Percentiles rank a stretch among this genome's conserved stretches.
These are phyloP conservation scores for Phrynosoma platyrhinos DNA, from an alignment of 2,113 vertebrate species.

Conservation along the genomic window DNA sequence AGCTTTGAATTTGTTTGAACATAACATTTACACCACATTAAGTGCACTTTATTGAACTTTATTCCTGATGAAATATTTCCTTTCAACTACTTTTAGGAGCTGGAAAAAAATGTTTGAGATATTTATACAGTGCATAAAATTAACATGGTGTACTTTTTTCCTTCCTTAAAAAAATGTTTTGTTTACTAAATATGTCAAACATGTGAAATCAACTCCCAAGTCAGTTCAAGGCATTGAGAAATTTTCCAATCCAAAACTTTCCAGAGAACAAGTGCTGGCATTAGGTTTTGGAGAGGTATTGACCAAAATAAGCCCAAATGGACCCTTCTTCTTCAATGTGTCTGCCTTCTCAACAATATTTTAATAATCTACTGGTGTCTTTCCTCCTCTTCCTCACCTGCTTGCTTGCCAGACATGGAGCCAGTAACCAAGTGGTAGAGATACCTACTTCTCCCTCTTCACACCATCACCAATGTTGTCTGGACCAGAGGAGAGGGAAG, in stretches of 20 bases:
- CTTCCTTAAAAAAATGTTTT: background rate
- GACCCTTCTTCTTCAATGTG: too few species aligned
- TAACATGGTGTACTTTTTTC: background rate
- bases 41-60: background rate
- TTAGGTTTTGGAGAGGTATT: background rate
- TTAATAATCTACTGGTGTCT: too few species aligned
- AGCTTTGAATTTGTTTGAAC: constrained; percentile 5
- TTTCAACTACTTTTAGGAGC: background rate
- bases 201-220: background rate
- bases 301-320: too few species aligned
- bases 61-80: background rate
- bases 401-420: too few species aligned
- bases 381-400: too few species aligned
- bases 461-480: background rate
- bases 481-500: background rate
- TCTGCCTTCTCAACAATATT: too few species aligned
- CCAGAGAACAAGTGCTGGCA: background rate
- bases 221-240: background rate
- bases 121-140: background rate
- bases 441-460: too few species aligned
- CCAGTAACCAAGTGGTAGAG: too few species aligned
- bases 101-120: background rate
- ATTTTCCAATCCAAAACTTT: background rate
- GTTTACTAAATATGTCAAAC: background rate
- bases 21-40: background rate